These are phyloP conservation scores for Apostichopus leukothele DNA, from an alignment of 53 echinoderm and acorn worm genomes.

Conservation along the genomic window DNA sequence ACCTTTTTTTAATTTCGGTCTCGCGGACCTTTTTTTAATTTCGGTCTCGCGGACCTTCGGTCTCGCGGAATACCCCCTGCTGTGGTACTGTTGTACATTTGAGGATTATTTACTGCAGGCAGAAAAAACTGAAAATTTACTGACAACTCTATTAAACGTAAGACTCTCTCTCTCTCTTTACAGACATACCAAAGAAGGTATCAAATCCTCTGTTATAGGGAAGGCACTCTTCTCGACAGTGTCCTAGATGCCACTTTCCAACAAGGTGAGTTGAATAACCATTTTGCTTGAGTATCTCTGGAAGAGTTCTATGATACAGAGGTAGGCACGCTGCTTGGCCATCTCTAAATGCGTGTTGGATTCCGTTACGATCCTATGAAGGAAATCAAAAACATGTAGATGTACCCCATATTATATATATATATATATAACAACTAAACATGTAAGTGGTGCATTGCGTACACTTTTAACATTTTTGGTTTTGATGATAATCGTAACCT, in stretches of 20 bases:
- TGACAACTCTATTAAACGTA: too few species aligned
- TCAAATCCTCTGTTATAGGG: constrained; percentile 37
- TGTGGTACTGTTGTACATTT: too few species aligned
- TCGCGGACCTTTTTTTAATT: too few species aligned
- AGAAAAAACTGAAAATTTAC: too few species aligned
- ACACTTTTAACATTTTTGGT: too few species aligned
- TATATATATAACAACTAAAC: background rate
- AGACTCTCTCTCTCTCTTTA: too few species aligned
- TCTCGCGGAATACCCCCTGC: too few species aligned
- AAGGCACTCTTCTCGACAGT: constrained; percentile 30
- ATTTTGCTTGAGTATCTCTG: constrained; percentile 17
- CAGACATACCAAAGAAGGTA: constrained; percentile 18
- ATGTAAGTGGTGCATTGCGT: too few species aligned
- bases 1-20: too few species aligned
- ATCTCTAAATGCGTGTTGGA: constrained; percentile 24
- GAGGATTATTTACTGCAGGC: too few species aligned
- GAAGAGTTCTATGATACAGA: constrained; percentile 10
- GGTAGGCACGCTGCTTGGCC: background rate
- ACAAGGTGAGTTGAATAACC: constrained; percentile 34
- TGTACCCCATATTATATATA: background rate
- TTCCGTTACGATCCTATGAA: constrained; percentile 16
- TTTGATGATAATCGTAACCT: too few species aligned
- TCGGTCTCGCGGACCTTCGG: too few species aligned
- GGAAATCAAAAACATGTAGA: background rate
- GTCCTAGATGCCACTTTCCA: constrained; percentile 37